Evolutionary conservation across 2,888 invertebrate genomes (phyloP).

Genomic region (Cheilosia urbana): DNA sequence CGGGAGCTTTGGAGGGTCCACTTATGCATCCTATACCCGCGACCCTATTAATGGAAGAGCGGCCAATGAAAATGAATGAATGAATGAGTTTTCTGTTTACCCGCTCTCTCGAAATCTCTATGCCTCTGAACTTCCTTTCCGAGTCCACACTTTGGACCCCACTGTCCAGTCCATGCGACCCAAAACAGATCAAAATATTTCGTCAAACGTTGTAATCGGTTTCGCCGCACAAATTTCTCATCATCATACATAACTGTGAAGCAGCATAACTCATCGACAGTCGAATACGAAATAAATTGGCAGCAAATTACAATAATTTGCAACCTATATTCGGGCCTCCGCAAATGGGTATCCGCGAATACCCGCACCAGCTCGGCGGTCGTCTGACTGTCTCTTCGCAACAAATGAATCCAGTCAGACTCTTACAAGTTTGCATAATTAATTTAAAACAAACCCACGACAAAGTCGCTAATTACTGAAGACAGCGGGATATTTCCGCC

Average conservation of each 20-base stretch:
- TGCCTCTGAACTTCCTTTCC: no score
- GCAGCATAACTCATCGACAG: constrained; percentile 10
- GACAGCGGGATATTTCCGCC: constrained; percentile 66
- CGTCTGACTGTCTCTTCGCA: constrained; percentile 8
- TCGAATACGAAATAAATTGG: not conserved
- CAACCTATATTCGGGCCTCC: constrained; percentile 1
- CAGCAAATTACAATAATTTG: constrained; percentile 9
- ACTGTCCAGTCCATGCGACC: no score
- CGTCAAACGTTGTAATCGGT: not conserved
- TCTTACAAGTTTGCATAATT: constrained; percentile 60
- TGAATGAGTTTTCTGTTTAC: no score
- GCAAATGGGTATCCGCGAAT: constrained; percentile 24
- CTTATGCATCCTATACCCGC: no score
- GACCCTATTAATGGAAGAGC: no score
- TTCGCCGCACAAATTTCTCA: constrained; percentile 9
- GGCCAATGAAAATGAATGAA: no score
- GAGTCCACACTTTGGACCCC: no score
- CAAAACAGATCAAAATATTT: not conserved
- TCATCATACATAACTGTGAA: constrained; percentile 33
- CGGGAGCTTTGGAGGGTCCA: no score
- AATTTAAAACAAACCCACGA: constrained; percentile 52
- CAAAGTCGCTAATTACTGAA: constrained; percentile 50
- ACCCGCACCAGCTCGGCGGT: not conserved
- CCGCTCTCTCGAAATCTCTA: no score
- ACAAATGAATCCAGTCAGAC: constrained; percentile 15